Evolutionary conservation across 2,888 invertebrate species (phyloP), one percentile per base, ranked within the genome.

Genomic region (Ashinkailepas kermadecensis): DNA sequence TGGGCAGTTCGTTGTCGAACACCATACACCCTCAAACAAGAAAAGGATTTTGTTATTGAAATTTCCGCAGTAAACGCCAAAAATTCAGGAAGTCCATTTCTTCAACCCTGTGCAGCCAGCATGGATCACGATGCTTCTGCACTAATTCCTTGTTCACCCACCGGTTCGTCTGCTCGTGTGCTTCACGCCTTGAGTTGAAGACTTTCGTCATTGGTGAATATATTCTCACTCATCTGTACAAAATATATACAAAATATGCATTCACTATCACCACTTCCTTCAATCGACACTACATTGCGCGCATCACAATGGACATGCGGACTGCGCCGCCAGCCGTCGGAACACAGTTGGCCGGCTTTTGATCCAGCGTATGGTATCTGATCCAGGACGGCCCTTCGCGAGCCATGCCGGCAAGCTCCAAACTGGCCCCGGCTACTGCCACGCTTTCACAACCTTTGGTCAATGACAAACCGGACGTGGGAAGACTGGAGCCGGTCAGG

Each of bases 231-330:
- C 21, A 11, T 74, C 54, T 74, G 74, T 74, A 74, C 74, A 74
- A 74, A 74, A 74, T 74, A 74, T 74, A 74, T 74, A 74, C 74
- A 74, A 74, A 74, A 74, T 54, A 39, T 74, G 8, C 39, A 39
- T 39, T 54, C 74, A 74, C 11, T 10, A 9, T 54, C 18, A 13
- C 9, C 39, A 39, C 39, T 39, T 39, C 39, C 2, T 39, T 39
- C 39, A 39, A 39, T 39, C 39, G 39, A 54, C 21, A 54, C 21
- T 54, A 54, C 18, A 74, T 18, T 74, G 39, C 65, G 18, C 23
- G 74, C 18, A 39, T 74, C 74, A 74, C 74, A 54, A 39, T 15
- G 4, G 8, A 39, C 39, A 39, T 39, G 39, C 39, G 39, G 39
- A 4, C 39, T 39, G 15, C 54, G 54, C 74, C 74, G 54, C 74